Percentiles rank a stretch among this genome's conserved stretches.
Evolutionary conservation across 2,113 vertebrate species (phyloP).

Genomic region (Chaetodon trifascialis): DNA sequence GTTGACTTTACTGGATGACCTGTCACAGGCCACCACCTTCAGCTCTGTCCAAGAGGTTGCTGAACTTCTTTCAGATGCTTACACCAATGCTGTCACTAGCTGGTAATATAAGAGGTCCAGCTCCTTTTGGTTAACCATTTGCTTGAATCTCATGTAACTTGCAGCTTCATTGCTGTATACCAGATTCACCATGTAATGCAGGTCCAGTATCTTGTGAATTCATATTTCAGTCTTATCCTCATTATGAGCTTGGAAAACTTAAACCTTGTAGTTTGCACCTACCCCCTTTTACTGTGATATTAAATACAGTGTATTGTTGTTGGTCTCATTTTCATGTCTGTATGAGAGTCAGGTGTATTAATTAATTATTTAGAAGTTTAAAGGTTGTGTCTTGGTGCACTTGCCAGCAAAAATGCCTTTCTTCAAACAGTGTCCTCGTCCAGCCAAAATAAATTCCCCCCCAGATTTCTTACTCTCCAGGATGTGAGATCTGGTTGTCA

Average conservation of each 20-base stretch:
- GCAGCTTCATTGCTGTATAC: background rate
- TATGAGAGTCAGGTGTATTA: background rate
- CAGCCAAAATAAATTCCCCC: constrained; percentile 53
- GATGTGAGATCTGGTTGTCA: constrained; percentile 22
- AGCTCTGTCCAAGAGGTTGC: too few relatives aligned
- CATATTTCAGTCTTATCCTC: background rate
- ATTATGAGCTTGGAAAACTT: background rate
- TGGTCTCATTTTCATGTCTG: background rate
- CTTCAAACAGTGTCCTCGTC: background rate
- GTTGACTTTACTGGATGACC: too few relatives aligned
- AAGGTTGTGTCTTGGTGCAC: background rate
- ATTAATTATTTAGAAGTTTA: background rate
- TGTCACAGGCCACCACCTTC: too few relatives aligned
- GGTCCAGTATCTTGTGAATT: background rate
- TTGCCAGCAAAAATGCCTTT: background rate
- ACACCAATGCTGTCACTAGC: too few relatives aligned
- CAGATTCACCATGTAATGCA: background rate
- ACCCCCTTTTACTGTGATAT: background rate
- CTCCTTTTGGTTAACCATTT: too few relatives aligned
- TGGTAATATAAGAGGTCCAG: too few relatives aligned
- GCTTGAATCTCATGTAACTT: too few relatives aligned
- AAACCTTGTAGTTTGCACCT: background rate
- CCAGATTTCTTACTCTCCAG: constrained; percentile 29
- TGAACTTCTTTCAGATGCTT: too few relatives aligned
- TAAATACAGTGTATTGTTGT: background rate